Evolutionary conservation across 2,113 vertebrate species (phyloP), one percentile per base, ranked within the genome.

Genomic region (Pterophyllum scalare): DNA sequence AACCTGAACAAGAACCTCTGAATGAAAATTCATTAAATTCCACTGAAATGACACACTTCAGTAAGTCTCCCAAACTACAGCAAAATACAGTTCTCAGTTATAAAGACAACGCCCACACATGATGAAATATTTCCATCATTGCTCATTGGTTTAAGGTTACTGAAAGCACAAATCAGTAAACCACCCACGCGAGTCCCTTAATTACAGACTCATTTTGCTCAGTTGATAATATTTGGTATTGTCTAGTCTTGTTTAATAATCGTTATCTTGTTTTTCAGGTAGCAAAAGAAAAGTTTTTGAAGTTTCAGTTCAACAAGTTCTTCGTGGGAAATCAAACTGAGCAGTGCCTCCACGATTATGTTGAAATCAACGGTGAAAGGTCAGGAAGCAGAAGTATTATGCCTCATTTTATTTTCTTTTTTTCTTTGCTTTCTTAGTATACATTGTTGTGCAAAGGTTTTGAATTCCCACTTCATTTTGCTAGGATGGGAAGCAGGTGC

Each of bases 141-240:
- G 38, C 38, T 40, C 38, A 40, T 40, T 40, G 10, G 11, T 12
- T 40, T 40, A 40, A 9, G 35, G 10, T 40, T 12, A 11, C 3
- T 40, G 11, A 22, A 64, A 22, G 12, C 33, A 64, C 33, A 64
- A 64, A n/a, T 62, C 11, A 62, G 11, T n/a, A 14, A 62, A 38
- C 43, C 14, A 0, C 14, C n/a, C 14, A 0, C 7, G 13, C 3
- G 61, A 40, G 12, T 64, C n/a, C 0, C 4, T 38, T 64, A 40
- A 40, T 64, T 64, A 64, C 15, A 49, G 61, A 52, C 46, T 17
- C 2, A 17, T 49, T 49, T 49, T 17, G 15, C 2, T 49, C 6
- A 49, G 15, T 17, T 49, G 15, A 22, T 64, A 33, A 64, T 5
- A 38, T 64, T 62, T 7, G 7, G n/a, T 5, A 14, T 22, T 62